Evolutionary conservation across 2,113 vertebrate species (phyloP), one percentile per base, ranked within the genome.

Genomic region (Empidonax traillii): DNA sequence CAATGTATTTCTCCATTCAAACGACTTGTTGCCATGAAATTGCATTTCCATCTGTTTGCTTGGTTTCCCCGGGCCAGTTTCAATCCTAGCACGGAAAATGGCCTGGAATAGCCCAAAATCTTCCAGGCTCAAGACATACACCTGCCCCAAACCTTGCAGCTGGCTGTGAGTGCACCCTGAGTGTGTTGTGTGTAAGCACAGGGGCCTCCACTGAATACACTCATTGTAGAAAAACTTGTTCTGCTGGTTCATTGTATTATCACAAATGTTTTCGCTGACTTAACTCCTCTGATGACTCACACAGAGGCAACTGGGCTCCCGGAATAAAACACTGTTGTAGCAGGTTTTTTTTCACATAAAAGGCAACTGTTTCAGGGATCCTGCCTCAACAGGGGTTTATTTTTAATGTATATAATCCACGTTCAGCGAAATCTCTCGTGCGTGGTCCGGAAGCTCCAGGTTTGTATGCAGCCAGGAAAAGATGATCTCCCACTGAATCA

Each of bases 211-310:
- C 3, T 90, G 47, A 96, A 71, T 86, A 1, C 67, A 18, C 4
- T 18, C 89, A 90, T 94, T 96, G 96, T 96, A 68, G 87, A 44
- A 63, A 55, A 96, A 94, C 96, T 82, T 39, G 94, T 93, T 93
- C 85, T 96, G 96, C 95, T 86, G 92, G 33, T 90, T 94, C 94
- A 96, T 93, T 95, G 92, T 95, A 31, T 78, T 92, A 77, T 86
- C 92, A 93, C 95, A 94, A 96, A 95, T 59, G 78, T 91, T 96
- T 94, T 93, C 0, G 75, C 95, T 97, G 96, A 97, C 95, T 89
- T 28, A 84, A 62, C 95, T 96, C 66, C 87, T 93, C 81, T 25
- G 74, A 6, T 95, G 96, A 96, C 85, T 97, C 96, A 95, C 87
- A 63, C 81, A 41, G 90, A 93, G 59, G 90, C 93, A 79, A 22